phyloP scores from a whole-genome alignment of 53 echinoderm and acorn worm genomes.

The Echinarachnius parma region DNA sequence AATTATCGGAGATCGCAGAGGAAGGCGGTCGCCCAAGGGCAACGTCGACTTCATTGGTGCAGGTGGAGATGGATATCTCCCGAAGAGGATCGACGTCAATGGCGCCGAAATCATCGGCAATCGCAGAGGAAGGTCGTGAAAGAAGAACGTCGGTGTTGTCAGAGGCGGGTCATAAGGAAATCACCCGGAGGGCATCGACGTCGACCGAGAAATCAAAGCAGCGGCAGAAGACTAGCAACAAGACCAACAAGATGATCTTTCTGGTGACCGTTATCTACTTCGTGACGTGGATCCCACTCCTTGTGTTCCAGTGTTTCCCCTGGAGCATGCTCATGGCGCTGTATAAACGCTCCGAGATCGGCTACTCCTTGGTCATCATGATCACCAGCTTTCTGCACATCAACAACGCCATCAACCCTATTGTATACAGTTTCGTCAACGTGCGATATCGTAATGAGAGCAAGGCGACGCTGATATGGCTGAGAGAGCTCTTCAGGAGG shows the following conservation, averaged over 20 bases:
- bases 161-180: no score
- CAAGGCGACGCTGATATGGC: not conserved
- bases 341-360: not conserved
- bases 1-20: no score
- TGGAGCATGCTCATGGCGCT: not conserved
- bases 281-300: conserved; percentile 14
- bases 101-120: no score
- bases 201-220: no score
- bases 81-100: no score
- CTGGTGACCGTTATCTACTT: conserved; percentile 21
- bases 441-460: conserved; percentile 13
- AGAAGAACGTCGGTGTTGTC: no score
- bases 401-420: conserved; percentile 12
- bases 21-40: no score
- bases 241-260: conserved; percentile 26
- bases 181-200: no score
- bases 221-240: conserved; percentile 11
- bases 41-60: no score
- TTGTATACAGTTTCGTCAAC: conserved; percentile 26
- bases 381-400: not conserved
- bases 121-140: no score
- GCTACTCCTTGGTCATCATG: conserved; percentile 6
- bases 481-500: no score
- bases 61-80: no score
- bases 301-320: conserved; percentile 12